Conservation (phyloP, 2,113 vertebrate species). For the Cryptotis parvus region DNA sequence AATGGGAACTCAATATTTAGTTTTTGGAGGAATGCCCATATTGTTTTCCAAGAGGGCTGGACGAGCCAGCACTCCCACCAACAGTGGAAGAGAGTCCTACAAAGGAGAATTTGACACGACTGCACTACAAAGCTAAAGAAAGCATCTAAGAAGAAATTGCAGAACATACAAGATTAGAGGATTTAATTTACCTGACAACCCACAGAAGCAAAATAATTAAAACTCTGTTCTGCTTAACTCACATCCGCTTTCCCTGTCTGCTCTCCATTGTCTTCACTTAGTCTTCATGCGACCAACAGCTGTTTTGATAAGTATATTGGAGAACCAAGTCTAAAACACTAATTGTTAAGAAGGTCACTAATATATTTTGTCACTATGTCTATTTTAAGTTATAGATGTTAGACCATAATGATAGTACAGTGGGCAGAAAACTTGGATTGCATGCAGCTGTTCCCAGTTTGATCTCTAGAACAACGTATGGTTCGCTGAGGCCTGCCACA, state of each 20-base stretch:
- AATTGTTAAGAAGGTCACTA: not conserved
- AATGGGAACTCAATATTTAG: too few relatives aligned
- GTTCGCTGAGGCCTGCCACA: too few relatives aligned
- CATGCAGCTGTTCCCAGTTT: too few relatives aligned
- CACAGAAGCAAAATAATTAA: conserved; percentile 38
- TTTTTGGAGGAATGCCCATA: too few relatives aligned
- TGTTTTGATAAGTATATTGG: conserved; percentile 20
- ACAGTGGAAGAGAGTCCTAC: too few relatives aligned
- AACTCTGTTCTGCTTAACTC: not conserved
- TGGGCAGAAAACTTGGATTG: too few relatives aligned
- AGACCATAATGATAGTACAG: not conserved
- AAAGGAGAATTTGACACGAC: conserved; percentile 25
- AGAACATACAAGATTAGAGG: conserved; percentile 41
- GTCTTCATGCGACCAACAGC: not conserved
- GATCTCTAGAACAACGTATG: too few relatives aligned
- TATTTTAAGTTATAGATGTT: conserved; percentile 11
- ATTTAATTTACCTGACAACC: conserved; percentile 52
- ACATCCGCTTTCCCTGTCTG: not conserved
- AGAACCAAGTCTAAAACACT: not conserved
- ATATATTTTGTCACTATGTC: not conserved
- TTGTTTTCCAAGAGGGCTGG: too few relatives aligned
- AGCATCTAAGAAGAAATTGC: conserved; percentile 18
- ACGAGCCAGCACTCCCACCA: too few relatives aligned
- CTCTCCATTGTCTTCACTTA: not conserved
- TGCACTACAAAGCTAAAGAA: not conserved